phyloP scores from a whole-genome alignment of 1,140 invertebrate genomes.

The Goniozus legneri region DNA sequence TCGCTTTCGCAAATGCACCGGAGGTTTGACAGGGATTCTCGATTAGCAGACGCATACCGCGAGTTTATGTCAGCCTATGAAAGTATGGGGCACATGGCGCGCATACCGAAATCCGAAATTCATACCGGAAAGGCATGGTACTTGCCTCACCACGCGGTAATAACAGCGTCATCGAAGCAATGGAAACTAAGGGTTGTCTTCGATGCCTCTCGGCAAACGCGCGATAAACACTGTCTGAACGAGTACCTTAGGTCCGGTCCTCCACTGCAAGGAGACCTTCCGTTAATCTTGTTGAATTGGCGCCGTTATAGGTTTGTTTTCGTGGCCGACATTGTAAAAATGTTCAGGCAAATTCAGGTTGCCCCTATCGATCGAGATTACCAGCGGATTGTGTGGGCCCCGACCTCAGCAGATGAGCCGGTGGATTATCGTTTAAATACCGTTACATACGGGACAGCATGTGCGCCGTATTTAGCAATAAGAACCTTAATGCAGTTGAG shows the following conservation, averaged over 20 bases:
- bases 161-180: not conserved
- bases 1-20: not conserved
- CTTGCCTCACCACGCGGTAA: not conserved
- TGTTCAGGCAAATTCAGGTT: not conserved
- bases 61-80: not conserved
- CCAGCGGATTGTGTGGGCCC: not conserved
- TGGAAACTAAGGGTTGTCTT: conserved; percentile 4
- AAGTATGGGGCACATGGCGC: not conserved
- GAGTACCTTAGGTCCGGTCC: not conserved
- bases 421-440: not conserved
- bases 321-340: conserved; percentile 1
- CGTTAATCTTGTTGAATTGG: not conserved
- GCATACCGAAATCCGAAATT: not conserved
- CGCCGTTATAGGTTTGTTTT: not conserved
- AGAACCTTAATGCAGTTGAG: not conserved
- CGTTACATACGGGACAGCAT: no score
- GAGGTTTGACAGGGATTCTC: not conserved
- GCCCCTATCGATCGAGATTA: not conserved
- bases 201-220: not conserved
- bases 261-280: not conserved
- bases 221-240: not conserved
- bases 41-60: not conserved
- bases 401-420: not conserved
- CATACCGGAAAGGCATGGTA: not conserved
- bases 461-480: not conserved